phyloP scores from a whole-genome alignment of 2,797 vertebrate genomes.

The Eurystomus glaucurus region DNA sequence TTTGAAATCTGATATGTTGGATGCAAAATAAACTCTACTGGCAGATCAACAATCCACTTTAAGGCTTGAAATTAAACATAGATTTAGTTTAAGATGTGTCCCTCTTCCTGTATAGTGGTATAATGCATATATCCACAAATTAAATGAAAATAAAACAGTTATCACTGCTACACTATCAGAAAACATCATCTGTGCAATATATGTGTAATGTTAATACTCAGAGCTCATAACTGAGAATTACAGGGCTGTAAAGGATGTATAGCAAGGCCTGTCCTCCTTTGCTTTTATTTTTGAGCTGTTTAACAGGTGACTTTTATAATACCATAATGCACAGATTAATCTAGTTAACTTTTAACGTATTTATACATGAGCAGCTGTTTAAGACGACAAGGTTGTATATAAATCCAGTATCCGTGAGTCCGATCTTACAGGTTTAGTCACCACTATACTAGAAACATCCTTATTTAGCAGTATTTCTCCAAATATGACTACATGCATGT shows the following conservation, averaged over 20 bases:
- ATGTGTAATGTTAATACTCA: not conserved
- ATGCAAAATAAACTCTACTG: constrained; percentile 80
- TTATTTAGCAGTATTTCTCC: not conserved
- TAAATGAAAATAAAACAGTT: constrained; percentile 31
- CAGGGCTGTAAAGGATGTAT: not conserved
- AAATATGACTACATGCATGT: not conserved
- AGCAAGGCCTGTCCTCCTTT: not conserved
- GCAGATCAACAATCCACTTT: constrained; percentile 83
- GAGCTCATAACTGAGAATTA: not conserved
- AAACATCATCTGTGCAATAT: not conserved
- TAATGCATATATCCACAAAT: constrained; percentile 68
- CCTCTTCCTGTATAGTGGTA: constrained; percentile 64
- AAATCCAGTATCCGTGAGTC: not conserved
- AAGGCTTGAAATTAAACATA: constrained; percentile 81
- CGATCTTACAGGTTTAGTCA: not conserved
- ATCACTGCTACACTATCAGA: not conserved
- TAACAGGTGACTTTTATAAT: not conserved
- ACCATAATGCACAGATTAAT: not conserved
- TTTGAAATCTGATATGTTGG: constrained; percentile 84
- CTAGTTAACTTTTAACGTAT: not conserved
- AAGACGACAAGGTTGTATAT: not conserved
- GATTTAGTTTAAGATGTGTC: constrained; percentile 67
- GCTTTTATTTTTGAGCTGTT: not conserved
- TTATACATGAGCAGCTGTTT: not conserved
- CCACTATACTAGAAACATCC: not conserved